Base-by-base conservation (phyloP, 2,888 invertebrate species). In the Clepsis dumicolana region DNA sequence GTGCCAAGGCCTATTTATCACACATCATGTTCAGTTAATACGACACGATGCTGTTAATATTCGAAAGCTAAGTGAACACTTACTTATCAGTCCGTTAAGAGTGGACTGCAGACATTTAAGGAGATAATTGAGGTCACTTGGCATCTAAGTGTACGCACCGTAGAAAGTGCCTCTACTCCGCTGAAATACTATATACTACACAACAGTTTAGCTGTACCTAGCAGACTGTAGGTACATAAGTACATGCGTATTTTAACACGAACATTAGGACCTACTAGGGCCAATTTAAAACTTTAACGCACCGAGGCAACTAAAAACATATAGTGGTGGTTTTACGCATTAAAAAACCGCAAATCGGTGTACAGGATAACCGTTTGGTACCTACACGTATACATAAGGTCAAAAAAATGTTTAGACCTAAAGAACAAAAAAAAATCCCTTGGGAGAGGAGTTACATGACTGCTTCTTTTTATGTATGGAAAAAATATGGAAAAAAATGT, bases 51-150 rank as follows among this genome's bases (percentile, higher is more conserved):
- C 12, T 44, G 5, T 21, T 29, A 27, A 25, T 38, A 50, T 38
- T 25, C 25, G 62, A 53, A 38, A 63, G 25, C 25, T 25, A 16
- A 59, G 35, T 21, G 52, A 29, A 57, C 57, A 50, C 48, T 29
- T 53, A 41, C 41, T 48, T 60, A 41, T 59, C 53, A 70, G 62
- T 48, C 72, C 68, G 73, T 75, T 73, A 73, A 57, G 63, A 66
- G 38, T 50, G 65, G 70, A 52, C 68, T 62, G 64, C 66, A 53
- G 65, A 67, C 70, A 71, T 74, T 71, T 73, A 75, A 71, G 76
- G 73, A 74, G 24, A 57, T 62, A 65, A 71, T 77, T 70, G 70
- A 70, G 76, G 75, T 72, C 72, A 62, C 65, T 63, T 52, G 71
- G 65, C 64, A 61, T 71, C 69, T 54, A 68, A 72, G 61, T 71